phyloP scores from a whole-genome alignment of 2,888 invertebrate genomes.

The Nomada ruficornis region DNA sequence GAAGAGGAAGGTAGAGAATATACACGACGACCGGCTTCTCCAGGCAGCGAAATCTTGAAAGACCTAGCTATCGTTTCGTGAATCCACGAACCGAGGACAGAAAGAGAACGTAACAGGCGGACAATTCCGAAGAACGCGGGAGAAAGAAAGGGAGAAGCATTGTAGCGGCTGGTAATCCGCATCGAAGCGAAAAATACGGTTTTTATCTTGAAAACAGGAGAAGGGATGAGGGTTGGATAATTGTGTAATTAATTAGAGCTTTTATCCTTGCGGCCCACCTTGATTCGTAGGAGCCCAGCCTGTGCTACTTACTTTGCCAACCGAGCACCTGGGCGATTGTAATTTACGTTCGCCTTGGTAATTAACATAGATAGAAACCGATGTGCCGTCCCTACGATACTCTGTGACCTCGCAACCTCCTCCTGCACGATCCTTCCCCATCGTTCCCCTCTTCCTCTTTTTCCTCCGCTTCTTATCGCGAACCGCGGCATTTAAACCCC shows the following conservation, averaged over 20 bases:
- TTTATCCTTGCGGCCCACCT: constrained; percentile 72
- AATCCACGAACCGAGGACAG: neutral
- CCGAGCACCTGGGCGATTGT: constrained; percentile 73
- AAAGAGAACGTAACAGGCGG: no score
- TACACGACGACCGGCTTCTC: neutral
- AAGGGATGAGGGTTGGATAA: constrained; percentile 73
- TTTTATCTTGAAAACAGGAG: constrained; percentile 72
- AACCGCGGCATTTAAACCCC: constrained; percentile 60
- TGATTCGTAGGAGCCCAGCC: constrained; percentile 53
- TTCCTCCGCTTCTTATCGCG: constrained; percentile 57
- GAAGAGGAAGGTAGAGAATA: constrained; percentile 7
- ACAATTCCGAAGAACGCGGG: neutral
- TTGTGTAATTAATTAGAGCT: constrained; percentile 81
- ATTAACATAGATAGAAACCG: constrained; percentile 78
- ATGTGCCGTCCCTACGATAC: constrained; percentile 28
- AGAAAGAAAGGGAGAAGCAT: constrained; percentile 20
- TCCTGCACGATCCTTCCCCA: neutral
- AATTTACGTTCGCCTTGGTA: constrained; percentile 75
- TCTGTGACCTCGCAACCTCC: constrained; percentile 1
- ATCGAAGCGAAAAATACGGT: constrained; percentile 78
- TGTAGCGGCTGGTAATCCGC: constrained; percentile 68
- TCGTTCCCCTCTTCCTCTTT: neutral
- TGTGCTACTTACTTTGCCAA: constrained; percentile 68
- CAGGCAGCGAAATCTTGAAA: neutral
- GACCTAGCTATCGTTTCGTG: neutral